Conservation (phyloP, 2,888 invertebrate species). For the Sesia apiformis region DNA sequence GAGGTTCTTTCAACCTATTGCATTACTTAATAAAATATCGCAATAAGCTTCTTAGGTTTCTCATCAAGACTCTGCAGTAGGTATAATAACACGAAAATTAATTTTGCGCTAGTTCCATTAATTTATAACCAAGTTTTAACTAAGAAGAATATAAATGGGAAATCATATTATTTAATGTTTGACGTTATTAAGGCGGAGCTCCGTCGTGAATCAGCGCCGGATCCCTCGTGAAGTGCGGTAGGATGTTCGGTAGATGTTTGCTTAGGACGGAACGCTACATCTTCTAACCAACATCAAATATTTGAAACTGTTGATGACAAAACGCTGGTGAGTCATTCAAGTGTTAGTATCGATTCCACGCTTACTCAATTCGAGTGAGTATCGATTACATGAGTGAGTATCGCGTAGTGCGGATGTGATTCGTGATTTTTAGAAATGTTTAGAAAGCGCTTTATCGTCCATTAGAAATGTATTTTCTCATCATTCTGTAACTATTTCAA, state of each 20-base stretch:
- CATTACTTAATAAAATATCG: too few relatives aligned
- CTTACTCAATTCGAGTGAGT: not conserved
- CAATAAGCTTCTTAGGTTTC: too few relatives aligned
- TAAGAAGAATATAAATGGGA: not conserved
- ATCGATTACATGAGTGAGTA: not conserved
- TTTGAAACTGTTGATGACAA: conserved; percentile 55
- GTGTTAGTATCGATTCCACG: conserved; percentile 17
- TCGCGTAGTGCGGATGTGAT: not conserved
- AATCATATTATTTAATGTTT: not conserved
- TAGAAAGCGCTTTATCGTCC: too few relatives aligned
- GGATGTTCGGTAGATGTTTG: conserved; percentile 26
- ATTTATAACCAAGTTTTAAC: too few relatives aligned
- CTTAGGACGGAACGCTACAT: conserved; percentile 29
- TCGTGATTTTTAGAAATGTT: too few relatives aligned
- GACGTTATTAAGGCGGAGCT: not conserved
- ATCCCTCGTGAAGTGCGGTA: conserved; percentile 6
- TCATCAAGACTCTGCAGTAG: too few relatives aligned
- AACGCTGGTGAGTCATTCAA: conserved; percentile 31
- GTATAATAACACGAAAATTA: too few relatives aligned
- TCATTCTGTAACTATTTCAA: too few relatives aligned
- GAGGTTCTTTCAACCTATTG: too few relatives aligned
- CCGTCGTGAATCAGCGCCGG: not conserved
- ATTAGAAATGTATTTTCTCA: too few relatives aligned
- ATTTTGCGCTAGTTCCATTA: too few relatives aligned
- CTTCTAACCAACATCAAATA: conserved; percentile 36